Evolutionary conservation across 1,140 invertebrate species (phyloP), one percentile per base, ranked within the genome.

Genomic region (Ganaspis sp.): DNA sequence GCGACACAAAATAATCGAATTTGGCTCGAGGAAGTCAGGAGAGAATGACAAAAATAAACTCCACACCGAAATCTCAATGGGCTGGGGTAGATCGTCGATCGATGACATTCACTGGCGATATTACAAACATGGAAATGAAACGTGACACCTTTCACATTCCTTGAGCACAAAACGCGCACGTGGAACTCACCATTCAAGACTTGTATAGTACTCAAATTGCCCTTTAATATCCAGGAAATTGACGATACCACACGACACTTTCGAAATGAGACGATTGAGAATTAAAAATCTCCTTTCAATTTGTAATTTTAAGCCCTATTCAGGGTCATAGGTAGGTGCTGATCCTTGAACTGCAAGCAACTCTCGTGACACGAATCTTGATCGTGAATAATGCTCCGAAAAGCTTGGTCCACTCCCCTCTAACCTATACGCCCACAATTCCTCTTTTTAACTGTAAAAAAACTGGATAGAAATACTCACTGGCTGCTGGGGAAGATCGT

Each of bases 71-170:
- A 64, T 64, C 26, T 64, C 58, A 64, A 64, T 64, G 58, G 58
- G 23, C 58, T 64, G 23, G 58, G 11, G 58, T 64, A 29, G 58
- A 64, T 64, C 53, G 53, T 29, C 58, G 58, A 64, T 64, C 58
- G 58, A 64, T 64, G 58, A 64, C 58, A 64, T 64, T 64, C 58
- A 64, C 58, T 64, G 23, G 12, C 8, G 26, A 64, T 64, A 64
- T 64, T 64, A 74, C 23, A 71, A 53, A 45, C 29, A 70, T 53
- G 45, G 72, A 37, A 79, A 72, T 74, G 75, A 76, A 80, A 76
- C 19, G 54, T 75, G 78, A 80, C 75, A 80, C 78, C 78, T 70
- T 73, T 73, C 69, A 76, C 73, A 75, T 72, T 72, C 73, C 70
- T 72, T 19, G 4, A 19, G 64, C 26, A 74, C 53, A 53, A 70